Conservation (phyloP, 2,113 vertebrate species). For the Rhizomys pruinosus region DNA sequence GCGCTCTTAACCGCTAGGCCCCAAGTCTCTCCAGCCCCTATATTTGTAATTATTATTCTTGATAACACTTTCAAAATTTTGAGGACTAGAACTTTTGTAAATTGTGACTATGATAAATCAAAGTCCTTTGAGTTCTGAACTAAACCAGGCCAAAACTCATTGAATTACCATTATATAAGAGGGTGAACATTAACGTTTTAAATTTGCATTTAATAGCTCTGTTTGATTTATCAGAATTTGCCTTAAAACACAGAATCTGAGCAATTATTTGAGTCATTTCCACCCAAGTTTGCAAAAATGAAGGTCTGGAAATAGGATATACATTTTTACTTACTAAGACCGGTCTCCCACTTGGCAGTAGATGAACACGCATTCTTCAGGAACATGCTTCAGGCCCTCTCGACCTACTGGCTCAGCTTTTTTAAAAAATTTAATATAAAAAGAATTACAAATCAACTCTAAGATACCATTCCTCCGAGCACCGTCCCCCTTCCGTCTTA, state of each 20-base stretch:
- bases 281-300: neutral
- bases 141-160: neutral
- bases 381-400: slow-evolving; percentile 89
- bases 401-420: slow-evolving; percentile 95
- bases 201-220: slow-evolving; percentile 8
- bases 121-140: slow-evolving; percentile 56
- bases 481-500: neutral
- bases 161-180: neutral
- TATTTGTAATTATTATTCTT: no score
- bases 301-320: neutral
- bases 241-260: neutral
- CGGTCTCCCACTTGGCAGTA: slow-evolving; percentile 97
- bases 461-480: neutral
- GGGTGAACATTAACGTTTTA: neutral
- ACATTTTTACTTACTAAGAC: slow-evolving; percentile 90
- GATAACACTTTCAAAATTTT: neutral
- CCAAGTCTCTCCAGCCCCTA: no score
- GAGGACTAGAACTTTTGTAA: neutral
- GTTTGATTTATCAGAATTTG: neutral
- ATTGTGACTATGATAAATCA: slow-evolving; percentile 15
- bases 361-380: slow-evolving; percentile 94
- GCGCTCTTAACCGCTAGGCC: no score
- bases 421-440: slow-evolving; percentile 52
- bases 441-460: neutral
- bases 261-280: neutral